Percentiles rank a stretch among this genome's conserved stretches.
phyloP scores from a whole-genome alignment of 2,113 vertebrate species.

The Corynorhinus townsendii region DNA sequence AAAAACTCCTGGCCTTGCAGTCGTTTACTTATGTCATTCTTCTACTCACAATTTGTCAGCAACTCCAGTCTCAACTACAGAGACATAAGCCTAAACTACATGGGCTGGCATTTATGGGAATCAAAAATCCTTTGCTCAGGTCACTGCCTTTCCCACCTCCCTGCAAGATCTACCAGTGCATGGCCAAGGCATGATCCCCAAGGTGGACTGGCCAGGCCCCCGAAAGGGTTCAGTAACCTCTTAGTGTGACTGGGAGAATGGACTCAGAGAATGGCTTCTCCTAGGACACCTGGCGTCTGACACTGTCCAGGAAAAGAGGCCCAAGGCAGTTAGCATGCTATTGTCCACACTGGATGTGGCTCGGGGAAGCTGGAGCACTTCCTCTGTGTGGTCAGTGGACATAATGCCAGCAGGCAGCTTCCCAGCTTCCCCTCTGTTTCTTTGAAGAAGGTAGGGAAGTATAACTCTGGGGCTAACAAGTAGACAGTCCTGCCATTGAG shows the following conservation, averaged over 20 bases:
- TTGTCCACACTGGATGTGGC: slow-evolving; percentile 84
- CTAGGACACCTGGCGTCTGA: slow-evolving; percentile 88
- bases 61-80: neutral
- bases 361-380: slow-evolving; percentile 85
- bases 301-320: slow-evolving; percentile 86
- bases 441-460: slow-evolving; percentile 87
- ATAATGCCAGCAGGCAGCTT: slow-evolving; percentile 84
- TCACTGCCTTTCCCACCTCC: neutral
- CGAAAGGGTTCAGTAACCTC: slow-evolving; percentile 87
- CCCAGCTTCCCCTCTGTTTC: slow-evolving; percentile 85
- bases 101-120: neutral
- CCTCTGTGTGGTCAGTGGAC: slow-evolving; percentile 84
- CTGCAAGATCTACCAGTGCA: slow-evolving; percentile 87
- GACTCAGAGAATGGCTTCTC: slow-evolving; percentile 86
- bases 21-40: neutral
- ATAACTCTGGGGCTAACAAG: slow-evolving; percentile 83
- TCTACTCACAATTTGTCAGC: neutral
- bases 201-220: slow-evolving; percentile 85
- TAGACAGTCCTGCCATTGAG: slow-evolving; percentile 84
- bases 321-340: slow-evolving; percentile 87
- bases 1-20: neutral
- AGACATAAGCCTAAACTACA: neutral
- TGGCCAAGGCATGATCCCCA: slow-evolving; percentile 87
- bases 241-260: slow-evolving; percentile 83
- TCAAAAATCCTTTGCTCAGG: neutral